Evolutionary conservation across 2,888 invertebrate genomes (phyloP).

Genomic region (Aphidius colemani): DNA sequence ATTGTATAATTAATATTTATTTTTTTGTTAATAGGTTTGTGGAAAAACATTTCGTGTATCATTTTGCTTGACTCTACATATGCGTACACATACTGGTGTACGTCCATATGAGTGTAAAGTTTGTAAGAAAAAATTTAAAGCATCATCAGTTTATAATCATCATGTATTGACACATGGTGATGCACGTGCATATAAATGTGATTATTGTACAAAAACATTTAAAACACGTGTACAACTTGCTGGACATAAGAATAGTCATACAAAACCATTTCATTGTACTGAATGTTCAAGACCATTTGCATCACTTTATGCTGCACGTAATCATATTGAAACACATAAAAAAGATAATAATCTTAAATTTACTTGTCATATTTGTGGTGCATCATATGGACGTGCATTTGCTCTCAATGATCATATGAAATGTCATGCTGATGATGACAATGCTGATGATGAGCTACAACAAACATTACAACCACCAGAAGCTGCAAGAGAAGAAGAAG

Average conservation of each 20-base stretch:
- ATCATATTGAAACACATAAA: conserved; percentile 76
- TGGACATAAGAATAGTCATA: conserved; percentile 81
- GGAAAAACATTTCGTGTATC: conserved; percentile 81
- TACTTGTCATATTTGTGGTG: conserved; percentile 74
- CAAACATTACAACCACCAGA: conserved; percentile 50
- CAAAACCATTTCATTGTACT: conserved; percentile 78
- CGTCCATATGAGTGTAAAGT: conserved; percentile 76
- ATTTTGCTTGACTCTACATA: conserved; percentile 78
- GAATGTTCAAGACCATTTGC: conserved; percentile 77
- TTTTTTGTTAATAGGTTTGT: conserved; percentile 63
- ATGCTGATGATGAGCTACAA: conserved; percentile 58
- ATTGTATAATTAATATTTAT: background rate
- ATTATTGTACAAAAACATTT: conserved; percentile 78
- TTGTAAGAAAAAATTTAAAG: conserved; percentile 77
- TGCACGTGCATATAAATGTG: conserved; percentile 76
- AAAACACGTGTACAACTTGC: conserved; percentile 80
- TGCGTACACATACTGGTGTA: conserved; percentile 79
- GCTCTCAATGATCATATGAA: conserved; percentile 76
- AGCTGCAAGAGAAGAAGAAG: conserved; percentile 52
- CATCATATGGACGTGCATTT: conserved; percentile 76
- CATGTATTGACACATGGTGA: conserved; percentile 77
- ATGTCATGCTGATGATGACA: conserved; percentile 63
- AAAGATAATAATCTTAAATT: conserved; percentile 73
- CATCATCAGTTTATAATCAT: conserved; percentile 79
- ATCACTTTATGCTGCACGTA: conserved; percentile 75